phyloP scores from a whole-genome alignment of 2,888 invertebrate genomes.

The Agriopis marginaria region DNA sequence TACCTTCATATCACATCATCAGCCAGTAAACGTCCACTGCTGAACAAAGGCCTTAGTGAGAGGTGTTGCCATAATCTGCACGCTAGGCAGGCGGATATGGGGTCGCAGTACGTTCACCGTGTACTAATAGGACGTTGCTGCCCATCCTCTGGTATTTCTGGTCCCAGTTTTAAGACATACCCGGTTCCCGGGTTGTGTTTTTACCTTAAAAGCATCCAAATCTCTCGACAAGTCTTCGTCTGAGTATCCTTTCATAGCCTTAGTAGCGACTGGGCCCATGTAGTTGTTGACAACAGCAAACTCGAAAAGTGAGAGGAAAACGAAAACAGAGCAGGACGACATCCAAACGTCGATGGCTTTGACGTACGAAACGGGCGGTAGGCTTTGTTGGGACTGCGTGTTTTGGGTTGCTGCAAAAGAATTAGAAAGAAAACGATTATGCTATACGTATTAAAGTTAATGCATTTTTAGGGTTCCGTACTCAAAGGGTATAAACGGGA shows the following conservation, averaged over 20 bases:
- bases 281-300: constrained; percentile 96
- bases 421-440: neutral
- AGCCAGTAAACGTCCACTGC: no score
- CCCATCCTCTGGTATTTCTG: no score
- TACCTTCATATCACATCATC: no score
- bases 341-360: constrained; percentile 97
- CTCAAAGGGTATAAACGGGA: no score
- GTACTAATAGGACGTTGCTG: no score
- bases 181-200: constrained; percentile 1
- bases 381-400: constrained; percentile 95
- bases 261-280: constrained; percentile 94
- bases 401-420: constrained; percentile 93
- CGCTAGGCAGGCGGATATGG: no score
- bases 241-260: constrained; percentile 96
- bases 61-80: no score
- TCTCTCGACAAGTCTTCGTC: constrained; percentile 92
- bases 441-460: no score
- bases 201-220: constrained; percentile 92
- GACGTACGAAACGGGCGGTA: constrained; percentile 96
- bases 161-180: no score
- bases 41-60: no score
- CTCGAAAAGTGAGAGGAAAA: constrained; percentile 96
- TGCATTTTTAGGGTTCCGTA: no score
- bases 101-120: no score
- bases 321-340: constrained; percentile 96